These are phyloP conservation scores for zebrafish (Danio rerio) DNA, from an alignment of 2,113 vertebrate genomes.

Conservation along the genomic window DNA sequence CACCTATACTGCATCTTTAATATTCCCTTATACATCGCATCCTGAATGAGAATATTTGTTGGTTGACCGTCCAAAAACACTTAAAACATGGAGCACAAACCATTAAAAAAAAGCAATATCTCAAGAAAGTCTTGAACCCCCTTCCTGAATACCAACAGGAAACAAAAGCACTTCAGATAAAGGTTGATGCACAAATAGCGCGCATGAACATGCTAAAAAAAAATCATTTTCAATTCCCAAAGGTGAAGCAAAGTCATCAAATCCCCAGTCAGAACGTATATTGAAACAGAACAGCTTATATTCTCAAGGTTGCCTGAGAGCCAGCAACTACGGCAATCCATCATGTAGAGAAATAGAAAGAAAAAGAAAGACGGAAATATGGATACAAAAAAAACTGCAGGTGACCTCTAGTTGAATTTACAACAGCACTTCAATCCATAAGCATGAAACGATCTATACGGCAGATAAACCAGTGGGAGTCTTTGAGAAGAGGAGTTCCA, in stretches of 20 bases:
- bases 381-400: conserved; percentile 31
- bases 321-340: conserved; percentile 45
- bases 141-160: background rate
- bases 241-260: conserved; percentile 48
- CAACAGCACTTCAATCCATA: conserved; percentile 49
- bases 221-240: conserved; percentile 36
- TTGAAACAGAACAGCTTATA: conserved; percentile 53
- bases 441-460: conserved; percentile 37
- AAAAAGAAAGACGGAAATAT: background rate
- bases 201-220: background rate
- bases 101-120: background rate
- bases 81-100: background rate
- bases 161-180: background rate
- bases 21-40: background rate
- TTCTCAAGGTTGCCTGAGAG: conserved; percentile 46
- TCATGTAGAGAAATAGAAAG: conserved; percentile 34
- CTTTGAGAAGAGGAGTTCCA: background rate
- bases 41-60: background rate
- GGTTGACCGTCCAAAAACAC: background rate
- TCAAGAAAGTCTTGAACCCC: background rate
- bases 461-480: conserved; percentile 30
- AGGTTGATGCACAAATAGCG: background rate
- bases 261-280: conserved; percentile 52
- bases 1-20: background rate
- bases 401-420: conserved; percentile 49